Percentiles rank a stretch among this genome's conserved stretches.
These are phyloP conservation scores for Hylyphantes graminicola DNA, from an alignment of 1,140 invertebrate genomes.

Conservation along the genomic window DNA sequence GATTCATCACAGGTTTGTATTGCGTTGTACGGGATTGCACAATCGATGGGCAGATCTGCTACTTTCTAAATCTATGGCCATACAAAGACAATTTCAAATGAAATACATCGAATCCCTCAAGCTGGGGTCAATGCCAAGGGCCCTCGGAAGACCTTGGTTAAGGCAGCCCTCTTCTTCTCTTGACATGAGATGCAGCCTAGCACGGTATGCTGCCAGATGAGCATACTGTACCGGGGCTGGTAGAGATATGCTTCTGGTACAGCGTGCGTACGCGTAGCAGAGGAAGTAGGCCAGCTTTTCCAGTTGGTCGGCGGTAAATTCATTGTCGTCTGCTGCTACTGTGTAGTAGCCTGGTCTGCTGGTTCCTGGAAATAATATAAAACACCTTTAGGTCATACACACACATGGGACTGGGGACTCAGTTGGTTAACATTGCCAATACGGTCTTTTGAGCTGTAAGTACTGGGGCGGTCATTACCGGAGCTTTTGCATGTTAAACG, in stretches of 20 bases:
- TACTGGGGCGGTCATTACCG: no score
- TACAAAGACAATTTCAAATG: no score
- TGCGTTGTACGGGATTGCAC: no score
- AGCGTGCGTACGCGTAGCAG: constrained; percentile 62
- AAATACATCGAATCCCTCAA: no score
- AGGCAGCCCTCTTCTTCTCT: no score
- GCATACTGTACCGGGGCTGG: constrained; percentile 64
- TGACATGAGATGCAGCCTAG: constrained; percentile 34
- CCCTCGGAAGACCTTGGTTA: not conserved
- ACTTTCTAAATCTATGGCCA: no score
- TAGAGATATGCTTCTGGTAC: constrained; percentile 62
- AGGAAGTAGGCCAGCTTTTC: constrained; percentile 63
- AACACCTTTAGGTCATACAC: not conserved
- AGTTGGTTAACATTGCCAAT: no score
- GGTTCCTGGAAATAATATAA: constrained; percentile 56
- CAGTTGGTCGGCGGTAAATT: constrained; percentile 55
- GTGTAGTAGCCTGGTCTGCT: constrained; percentile 61
- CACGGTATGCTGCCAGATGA: constrained; percentile 64
- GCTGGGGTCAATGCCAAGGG: not conserved
- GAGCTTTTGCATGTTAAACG: no score
- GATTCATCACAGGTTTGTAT: no score
- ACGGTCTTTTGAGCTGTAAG: no score
- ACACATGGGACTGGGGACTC: no score
- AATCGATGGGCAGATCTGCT: no score
- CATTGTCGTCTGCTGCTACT: constrained; percentile 61